Base-by-base conservation (phyloP, 2,113 vertebrate species). In the Stictonetta naevosa region DNA sequence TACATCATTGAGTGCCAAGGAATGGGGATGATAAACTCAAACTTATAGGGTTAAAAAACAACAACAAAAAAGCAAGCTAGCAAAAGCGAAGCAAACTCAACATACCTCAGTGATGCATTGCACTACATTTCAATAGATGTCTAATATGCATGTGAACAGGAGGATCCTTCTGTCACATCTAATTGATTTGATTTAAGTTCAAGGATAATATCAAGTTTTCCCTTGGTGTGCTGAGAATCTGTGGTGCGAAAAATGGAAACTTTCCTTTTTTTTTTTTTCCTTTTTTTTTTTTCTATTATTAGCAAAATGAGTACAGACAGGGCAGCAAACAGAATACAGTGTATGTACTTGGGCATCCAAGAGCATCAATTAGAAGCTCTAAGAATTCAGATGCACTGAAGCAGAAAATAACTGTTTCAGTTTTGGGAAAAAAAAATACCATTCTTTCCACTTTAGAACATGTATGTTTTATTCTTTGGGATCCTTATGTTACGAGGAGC, bases 1-100 rank as follows among this genome's bases (percentile, higher is more conserved):
- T 98, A 98, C 80, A 97, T 99, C 94, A 99, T 99, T 76, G 99
- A 99, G 91, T 99, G 99, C 97, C 98, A 99, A 94, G 99, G 99
- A 90, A 98, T 98, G 38, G 99, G 99, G 38, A 91, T 97, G 90
- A 95, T 94, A 87, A 99, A 99, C 91, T 81, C 98, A 76, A 94
- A 97, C 62, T 80, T 99, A 50, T 97, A 98, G 97, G 23, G 13
- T 7, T 64, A 71, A 11, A 76, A 38, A 20, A 20, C 64, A 42
- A 29, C 21, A 19, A 11, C 22, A 52, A 78, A 20, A 50, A 48
- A 63, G 23, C 23, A 86, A 86, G 59, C 16, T 77, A 68, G 44
- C 23, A 52, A 63, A 73, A 80, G 48, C 76, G 92, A 13, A 64
- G 38, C 11, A 64, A 88, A 59, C 7, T 95, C 50, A 77, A 20